Conservation (phyloP, 2,888 invertebrate species). For the Polia nebulosa region DNA sequence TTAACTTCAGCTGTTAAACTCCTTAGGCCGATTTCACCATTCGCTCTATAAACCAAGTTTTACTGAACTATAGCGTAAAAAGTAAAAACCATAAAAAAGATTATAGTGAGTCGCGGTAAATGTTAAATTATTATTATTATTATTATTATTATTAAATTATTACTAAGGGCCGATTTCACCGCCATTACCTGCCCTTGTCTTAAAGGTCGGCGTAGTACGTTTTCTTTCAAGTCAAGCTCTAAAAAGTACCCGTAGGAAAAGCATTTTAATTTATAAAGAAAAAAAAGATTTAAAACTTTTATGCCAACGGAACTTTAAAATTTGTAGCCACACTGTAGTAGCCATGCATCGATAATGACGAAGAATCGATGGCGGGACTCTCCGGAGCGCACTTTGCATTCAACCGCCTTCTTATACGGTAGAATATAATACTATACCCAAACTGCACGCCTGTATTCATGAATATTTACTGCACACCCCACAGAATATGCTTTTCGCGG, state of each 20-base stretch:
- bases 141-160: too few species aligned
- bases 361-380: slow-evolving; percentile 66
- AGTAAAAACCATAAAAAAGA: too few species aligned
- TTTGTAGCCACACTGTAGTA: slow-evolving; percentile 37
- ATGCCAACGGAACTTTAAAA: slow-evolving; percentile 30
- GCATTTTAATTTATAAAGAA: neutral
- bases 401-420: slow-evolving; percentile 73
- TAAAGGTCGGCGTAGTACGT: neutral
- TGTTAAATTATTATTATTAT: too few species aligned
- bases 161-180: neutral
- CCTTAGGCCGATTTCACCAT: too few species aligned
- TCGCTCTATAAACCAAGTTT: too few species aligned
- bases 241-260: neutral
- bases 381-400: slow-evolving; percentile 74
- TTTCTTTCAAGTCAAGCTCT: slow-evolving; percentile 1
- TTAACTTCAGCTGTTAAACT: too few species aligned
- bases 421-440: slow-evolving; percentile 71
- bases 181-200: neutral
- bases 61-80: too few species aligned
- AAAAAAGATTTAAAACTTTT: slow-evolving; percentile 14
- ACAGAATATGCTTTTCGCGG: slow-evolving; percentile 68
- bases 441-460: slow-evolving; percentile 73
- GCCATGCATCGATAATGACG: slow-evolving; percentile 70
- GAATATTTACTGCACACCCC: slow-evolving; percentile 74
- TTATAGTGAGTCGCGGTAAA: too few species aligned